A percentile compares a stretch with the other conserved stretches of the same genome.
These are phyloP conservation scores for Panurus biarmicus DNA, from an alignment of 2,113 vertebrate species.

Conservation along the genomic window DNA sequence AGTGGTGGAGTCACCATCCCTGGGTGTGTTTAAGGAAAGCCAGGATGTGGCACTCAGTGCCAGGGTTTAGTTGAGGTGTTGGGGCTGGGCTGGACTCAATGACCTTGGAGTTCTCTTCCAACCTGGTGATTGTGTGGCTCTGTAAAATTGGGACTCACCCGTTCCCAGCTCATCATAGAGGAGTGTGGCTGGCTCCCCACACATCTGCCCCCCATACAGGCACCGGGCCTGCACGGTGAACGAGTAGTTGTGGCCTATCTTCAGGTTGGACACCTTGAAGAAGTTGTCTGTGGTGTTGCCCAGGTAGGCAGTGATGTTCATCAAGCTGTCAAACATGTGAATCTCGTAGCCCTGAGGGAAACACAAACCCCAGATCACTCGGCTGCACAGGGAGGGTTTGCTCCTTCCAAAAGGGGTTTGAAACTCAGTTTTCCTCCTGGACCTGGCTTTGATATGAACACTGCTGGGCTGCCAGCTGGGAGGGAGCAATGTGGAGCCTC, in stretches of 20 bases:
- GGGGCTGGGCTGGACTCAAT: neutral
- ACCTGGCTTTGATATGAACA: neutral
- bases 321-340: conserved; percentile 83
- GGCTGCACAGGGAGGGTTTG: neutral
- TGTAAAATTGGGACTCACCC: conserved; percentile 50
- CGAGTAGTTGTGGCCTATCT: conserved; percentile 89
- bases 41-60: neutral
- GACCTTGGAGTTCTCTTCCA: neutral
- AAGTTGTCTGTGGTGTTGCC: conserved; percentile 94
- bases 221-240: conserved; percentile 90
- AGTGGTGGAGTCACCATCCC: neutral
- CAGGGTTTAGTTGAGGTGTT: neutral
- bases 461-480: neutral
- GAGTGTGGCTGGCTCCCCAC: conserved; percentile 84
- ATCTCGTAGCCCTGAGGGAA: conserved; percentile 87
- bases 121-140: neutral
- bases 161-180: conserved; percentile 79
- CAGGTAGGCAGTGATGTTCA: conserved; percentile 80
- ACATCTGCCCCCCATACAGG: conserved; percentile 84
- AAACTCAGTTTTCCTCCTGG: neutral
- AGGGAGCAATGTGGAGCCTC: neutral
- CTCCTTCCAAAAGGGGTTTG: neutral
- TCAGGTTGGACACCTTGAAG: conserved; percentile 87
- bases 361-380: neutral
- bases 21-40: neutral